Evolutionary conservation across 2,113 vertebrate genomes (phyloP), one percentile per base, ranked within the genome.

Genomic region (Cercopithecus mona): DNA sequence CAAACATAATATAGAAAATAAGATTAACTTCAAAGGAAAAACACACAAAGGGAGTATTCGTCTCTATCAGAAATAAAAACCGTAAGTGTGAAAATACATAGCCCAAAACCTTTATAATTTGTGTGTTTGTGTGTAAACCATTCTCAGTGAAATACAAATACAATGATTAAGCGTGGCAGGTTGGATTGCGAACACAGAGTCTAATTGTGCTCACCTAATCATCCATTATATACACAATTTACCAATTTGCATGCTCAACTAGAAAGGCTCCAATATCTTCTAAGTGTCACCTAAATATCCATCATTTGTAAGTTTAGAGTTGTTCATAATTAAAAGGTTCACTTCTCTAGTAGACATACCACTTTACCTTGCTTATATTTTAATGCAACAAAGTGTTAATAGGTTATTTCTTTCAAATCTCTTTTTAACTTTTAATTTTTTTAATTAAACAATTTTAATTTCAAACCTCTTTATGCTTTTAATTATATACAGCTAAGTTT

Each of bases 281-380:
- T 95, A 76, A 50, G 75, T 96, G 48, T 96, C 82, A 89, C 93
- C 93, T 97, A 96, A 93, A 94, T 94, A 11, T 94, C 66, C 88
- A 88, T 64, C 10, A 45, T 83, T 96, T 91, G 2, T 93, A 61
- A 83, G 32, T 89, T 73, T 81, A 73, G 38, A 89, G 25, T 80
- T 85, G 40, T 96, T 94, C 17, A 83, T 84, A 95, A 91, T 93
- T 45, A 89, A 94, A 94, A 92, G n/a, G 4, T 75, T 86, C n/a
- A 64, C 68, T 94, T 76, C 32, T 20, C 48, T 73, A 38, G 38
- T 23, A 92, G 20, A 43, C 17, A 70, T 30, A 86, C 13, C 12
- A n/a, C 32, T 96, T 75, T 64, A 66, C 50, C 8, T 14, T 84
- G 32, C 35, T 90, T 88, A 38, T 14, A 72, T 88, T 91, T 78